These are phyloP conservation scores for Caenorhabditis wallacei DNA, from an alignment of 2,888 invertebrate species.

Conservation along the genomic window DNA sequence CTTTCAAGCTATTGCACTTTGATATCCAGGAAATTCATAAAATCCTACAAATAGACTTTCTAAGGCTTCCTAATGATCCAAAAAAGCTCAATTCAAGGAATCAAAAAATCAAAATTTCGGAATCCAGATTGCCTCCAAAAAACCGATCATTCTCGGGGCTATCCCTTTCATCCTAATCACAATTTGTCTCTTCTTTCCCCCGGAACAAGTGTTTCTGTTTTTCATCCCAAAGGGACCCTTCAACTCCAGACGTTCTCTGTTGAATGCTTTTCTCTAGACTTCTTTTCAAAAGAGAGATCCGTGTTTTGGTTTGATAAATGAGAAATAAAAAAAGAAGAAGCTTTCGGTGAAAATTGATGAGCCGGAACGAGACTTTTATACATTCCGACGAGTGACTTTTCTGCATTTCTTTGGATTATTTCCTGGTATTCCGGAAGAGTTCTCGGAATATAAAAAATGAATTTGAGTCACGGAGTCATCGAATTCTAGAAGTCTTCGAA, in stretches of 20 bases:
- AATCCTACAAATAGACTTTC: neutral
- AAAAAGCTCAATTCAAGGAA: neutral
- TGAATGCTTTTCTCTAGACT: neutral
- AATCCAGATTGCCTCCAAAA: neutral
- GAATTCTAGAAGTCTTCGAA: neutral
- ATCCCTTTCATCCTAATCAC: neutral
- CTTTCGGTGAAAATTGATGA: constrained; percentile 24
- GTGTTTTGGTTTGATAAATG: constrained; percentile 59
- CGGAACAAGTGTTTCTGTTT: neutral
- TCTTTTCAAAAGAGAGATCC: neutral
- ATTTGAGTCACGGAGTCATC: too few relatives aligned
- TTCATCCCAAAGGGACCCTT: neutral
- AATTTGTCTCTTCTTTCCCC: neutral
- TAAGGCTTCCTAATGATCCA: neutral
- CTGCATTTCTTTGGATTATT: neutral
- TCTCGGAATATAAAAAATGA: neutral
- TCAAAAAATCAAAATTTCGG: constrained; percentile 3
- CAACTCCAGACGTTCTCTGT: constrained; percentile 48
- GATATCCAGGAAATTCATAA: neutral
- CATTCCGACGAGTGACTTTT: neutral
- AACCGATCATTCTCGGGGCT: neutral
- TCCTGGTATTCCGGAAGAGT: too few relatives aligned
- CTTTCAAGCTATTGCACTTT: too few relatives aligned
- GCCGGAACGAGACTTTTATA: constrained; percentile 21
- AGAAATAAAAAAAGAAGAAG: constrained; percentile 9